Base-by-base conservation (phyloP, 2,113 vertebrate species). In the Phylloscopus whistleri region DNA sequence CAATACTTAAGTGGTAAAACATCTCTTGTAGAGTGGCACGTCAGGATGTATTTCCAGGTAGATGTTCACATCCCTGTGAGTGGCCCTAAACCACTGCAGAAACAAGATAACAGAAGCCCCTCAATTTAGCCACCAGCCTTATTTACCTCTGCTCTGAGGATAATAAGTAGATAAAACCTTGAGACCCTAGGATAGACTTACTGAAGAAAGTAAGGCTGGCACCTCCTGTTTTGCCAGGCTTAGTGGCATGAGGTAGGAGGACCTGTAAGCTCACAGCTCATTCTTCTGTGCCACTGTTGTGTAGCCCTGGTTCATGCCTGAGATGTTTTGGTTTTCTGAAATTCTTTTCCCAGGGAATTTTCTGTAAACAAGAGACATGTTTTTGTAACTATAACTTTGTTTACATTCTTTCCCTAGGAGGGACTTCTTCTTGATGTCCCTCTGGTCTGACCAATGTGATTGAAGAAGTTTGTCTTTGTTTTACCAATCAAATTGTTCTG, bases 11-110 rank as follows among this genome's bases (percentile, higher is more conserved):
- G 27, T 60, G 37, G 19, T 53, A 35, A 66, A 89, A 43, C 2
- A 0, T 31, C 19, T 91, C 33, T 59, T 3, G 0, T 16, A 56
- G 58, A 46, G 33, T 39, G 55, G 18, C 62, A 59, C 0, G 0
- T 63, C 55, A 59, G 72, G 68, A 76, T 27, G 28, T 43, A 39
- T 79, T 87, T 90, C 41, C n/a, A 53, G 22, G 53, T 11, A 33
- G 59, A 74, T 23, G 28, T 64, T 81, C 51, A 44, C 26, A 63
- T 89, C 37, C 37, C 17, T 4, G 5, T 51, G 58, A 46, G 37
- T 2, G 1, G 37, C 70, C n/a, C n/a, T 79, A 67, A 79, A 60
- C 27, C 41, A 1, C 62, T 69, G 53, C 66, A 64, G 33, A 51
- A 89, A 69, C 33, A 85, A 90, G 23, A 23, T 51, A 66, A 66